phyloP scores from a whole-genome alignment of 2,888 invertebrate genomes.

The Drosophila mayaguana region DNA sequence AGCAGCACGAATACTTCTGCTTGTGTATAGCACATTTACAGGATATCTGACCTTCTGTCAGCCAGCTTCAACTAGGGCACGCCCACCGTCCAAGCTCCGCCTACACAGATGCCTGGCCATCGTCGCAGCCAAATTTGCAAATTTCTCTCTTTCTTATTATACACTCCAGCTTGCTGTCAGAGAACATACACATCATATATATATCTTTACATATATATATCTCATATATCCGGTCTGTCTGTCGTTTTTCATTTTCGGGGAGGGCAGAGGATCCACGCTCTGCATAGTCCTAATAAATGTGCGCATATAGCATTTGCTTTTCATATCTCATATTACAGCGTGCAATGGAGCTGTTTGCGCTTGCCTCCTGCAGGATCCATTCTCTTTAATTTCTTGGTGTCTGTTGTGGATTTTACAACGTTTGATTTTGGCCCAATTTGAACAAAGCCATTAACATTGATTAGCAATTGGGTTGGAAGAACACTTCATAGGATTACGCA shows the following conservation, averaged over 20 bases:
- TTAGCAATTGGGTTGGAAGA: conserved; percentile 58
- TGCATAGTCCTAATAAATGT: conserved; percentile 44
- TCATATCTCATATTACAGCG: conserved; percentile 37
- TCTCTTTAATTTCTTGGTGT: not conserved
- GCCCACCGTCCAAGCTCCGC: not conserved
- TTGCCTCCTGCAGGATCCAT: not conserved
- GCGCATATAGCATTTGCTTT: conserved; percentile 45
- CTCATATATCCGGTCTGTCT: conserved; percentile 14
- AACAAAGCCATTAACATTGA: conserved; percentile 62
- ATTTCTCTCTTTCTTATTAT: conserved; percentile 32
- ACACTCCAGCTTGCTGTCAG: conserved; percentile 11
- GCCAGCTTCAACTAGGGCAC: not conserved
- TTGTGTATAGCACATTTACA: not conserved
- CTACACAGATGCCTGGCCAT: not conserved
- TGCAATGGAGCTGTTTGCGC: conserved; percentile 6
- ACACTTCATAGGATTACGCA: conserved; percentile 57
- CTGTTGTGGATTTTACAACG: conserved; percentile 14
- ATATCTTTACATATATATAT: not conserved
- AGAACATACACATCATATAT: not conserved
- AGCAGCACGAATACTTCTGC: too few species aligned
- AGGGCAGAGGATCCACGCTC: not conserved
- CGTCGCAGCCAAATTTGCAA: conserved; percentile 43
- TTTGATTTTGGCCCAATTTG: conserved; percentile 27
- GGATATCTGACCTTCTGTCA: not conserved
- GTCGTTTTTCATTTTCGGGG: conserved; percentile 3